Evolutionary conservation across 53 echinoderm and acorn worm species (phyloP).

Genomic region (Arbacia lixula): DNA sequence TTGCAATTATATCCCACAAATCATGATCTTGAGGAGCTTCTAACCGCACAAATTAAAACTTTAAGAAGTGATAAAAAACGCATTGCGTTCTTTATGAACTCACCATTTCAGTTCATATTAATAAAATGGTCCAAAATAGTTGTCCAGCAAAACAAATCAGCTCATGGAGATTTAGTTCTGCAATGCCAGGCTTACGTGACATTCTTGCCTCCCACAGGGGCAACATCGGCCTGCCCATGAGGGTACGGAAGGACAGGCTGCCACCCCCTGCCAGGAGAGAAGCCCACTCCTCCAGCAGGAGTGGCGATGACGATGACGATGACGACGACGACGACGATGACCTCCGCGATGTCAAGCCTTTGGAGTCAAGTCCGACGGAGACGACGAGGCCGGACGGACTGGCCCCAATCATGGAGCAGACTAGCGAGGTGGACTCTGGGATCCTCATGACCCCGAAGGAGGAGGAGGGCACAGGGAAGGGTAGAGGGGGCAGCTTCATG

Average conservation of each 20-base stretch:
- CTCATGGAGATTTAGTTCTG: too few relatives aligned
- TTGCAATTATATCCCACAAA: too few relatives aligned
- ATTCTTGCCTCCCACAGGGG: not conserved
- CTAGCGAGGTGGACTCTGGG: conserved; percentile 13
- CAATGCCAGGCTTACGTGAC: too few relatives aligned
- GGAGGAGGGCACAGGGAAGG: too few relatives aligned
- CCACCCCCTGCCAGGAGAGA: conserved; percentile 5
- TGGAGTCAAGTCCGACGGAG: conserved; percentile 33
- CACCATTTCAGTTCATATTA: too few relatives aligned
- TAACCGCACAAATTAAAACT: too few relatives aligned
- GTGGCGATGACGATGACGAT: conserved; percentile 74
- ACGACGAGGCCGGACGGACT: not conserved
- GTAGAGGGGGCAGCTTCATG: too few relatives aligned
- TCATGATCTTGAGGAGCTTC: too few relatives aligned
- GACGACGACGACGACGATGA: conserved; percentile 84
- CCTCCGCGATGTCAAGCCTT: conserved; percentile 60
- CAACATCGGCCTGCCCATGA: conserved; percentile 34
- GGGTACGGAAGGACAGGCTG: not conserved
- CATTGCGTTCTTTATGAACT: too few relatives aligned
- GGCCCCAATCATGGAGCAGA: conserved; percentile 6
- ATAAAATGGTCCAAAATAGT: too few relatives aligned
- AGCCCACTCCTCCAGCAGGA: not conserved
- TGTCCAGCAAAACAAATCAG: too few relatives aligned
- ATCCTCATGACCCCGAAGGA: conserved; percentile 18
- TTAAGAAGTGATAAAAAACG: too few relatives aligned